Percentiles rank a stretch among this genome's conserved stretches.
These are phyloP conservation scores for Chaetodon trifascialis DNA, from an alignment of 2,113 vertebrate species.

Conservation along the genomic window DNA sequence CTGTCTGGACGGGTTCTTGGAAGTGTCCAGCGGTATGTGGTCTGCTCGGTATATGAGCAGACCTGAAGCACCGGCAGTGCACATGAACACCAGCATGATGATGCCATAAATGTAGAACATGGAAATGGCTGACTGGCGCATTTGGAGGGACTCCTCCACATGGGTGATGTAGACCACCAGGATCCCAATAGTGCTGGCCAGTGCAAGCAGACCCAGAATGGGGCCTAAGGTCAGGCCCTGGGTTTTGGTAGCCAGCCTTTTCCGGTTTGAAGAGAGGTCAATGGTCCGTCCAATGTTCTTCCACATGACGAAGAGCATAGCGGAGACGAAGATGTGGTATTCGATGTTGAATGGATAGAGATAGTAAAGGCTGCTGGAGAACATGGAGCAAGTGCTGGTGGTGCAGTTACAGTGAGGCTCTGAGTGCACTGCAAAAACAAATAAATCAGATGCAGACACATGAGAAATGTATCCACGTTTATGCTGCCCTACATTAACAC, in stretches of 20 bases:
- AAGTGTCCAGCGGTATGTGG: constrained; percentile 85
- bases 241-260: constrained; percentile 77
- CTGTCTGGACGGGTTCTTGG: constrained; percentile 91
- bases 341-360: constrained; percentile 98
- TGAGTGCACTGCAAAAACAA: constrained; percentile 83
- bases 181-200: constrained; percentile 90
- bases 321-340: constrained; percentile 97
- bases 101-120: constrained; percentile 94
- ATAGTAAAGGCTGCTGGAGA: constrained; percentile 92
- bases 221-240: constrained; percentile 85
- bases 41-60: constrained; percentile 89
- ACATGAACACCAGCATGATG: constrained; percentile 90
- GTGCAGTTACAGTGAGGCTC: constrained; percentile 92
- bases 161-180: constrained; percentile 92
- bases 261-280: constrained; percentile 82
- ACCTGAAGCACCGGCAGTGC: constrained; percentile 83
- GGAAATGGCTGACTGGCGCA: constrained; percentile 87
- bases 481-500: neutral
- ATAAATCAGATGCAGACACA: constrained; percentile 10
- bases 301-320: constrained; percentile 95
- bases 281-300: constrained; percentile 94
- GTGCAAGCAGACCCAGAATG: constrained; percentile 86
- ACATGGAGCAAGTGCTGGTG: constrained; percentile 87
- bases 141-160: constrained; percentile 86
- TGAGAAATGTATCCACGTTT: neutral